These are phyloP conservation scores for Arremon aurantiirostris DNA, from an alignment of 2,797 vertebrate species.

Conservation along the genomic window DNA sequence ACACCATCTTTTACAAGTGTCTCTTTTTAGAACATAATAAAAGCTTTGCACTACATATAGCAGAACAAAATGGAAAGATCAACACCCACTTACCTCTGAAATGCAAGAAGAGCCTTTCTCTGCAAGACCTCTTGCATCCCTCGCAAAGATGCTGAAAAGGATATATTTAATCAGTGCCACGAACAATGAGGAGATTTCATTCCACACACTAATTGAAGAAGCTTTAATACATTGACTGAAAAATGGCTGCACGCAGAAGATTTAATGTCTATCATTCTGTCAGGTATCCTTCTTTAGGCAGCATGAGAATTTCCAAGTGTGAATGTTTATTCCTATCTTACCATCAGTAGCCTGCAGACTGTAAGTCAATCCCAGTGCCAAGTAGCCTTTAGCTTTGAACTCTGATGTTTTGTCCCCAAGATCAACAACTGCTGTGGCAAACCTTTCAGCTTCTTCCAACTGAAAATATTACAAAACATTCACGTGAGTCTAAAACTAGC, in stretches of 20 bases:
- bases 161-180: slow-evolving; percentile 55
- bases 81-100: slow-evolving; percentile 89
- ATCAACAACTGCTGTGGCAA: slow-evolving; percentile 92
- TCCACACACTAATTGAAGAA: neutral
- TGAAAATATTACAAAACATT: slow-evolving; percentile 68
- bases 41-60: slow-evolving; percentile 48
- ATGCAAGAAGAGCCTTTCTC: slow-evolving; percentile 93
- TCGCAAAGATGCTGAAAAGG: slow-evolving; percentile 87
- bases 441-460: slow-evolving; percentile 95
- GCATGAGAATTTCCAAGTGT: neutral
- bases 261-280: neutral
- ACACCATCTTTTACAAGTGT: slow-evolving; percentile 57
- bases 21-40: slow-evolving; percentile 39
- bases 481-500: neutral
- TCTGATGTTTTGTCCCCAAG: slow-evolving; percentile 93
- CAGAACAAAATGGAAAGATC: slow-evolving; percentile 61
- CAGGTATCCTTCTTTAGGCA: neutral
- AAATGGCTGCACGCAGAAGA: neutral
- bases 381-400: slow-evolving; percentile 94
- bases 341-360: slow-evolving; percentile 97
- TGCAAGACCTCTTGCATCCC: slow-evolving; percentile 95
- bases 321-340: slow-evolving; percentile 65
- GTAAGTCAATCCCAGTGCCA: slow-evolving; percentile 92
- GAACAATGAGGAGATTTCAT: neutral
- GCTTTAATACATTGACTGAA: neutral